phyloP scores from a whole-genome alignment of 2,888 invertebrate species.

The Leptothorax acervorum region DNA sequence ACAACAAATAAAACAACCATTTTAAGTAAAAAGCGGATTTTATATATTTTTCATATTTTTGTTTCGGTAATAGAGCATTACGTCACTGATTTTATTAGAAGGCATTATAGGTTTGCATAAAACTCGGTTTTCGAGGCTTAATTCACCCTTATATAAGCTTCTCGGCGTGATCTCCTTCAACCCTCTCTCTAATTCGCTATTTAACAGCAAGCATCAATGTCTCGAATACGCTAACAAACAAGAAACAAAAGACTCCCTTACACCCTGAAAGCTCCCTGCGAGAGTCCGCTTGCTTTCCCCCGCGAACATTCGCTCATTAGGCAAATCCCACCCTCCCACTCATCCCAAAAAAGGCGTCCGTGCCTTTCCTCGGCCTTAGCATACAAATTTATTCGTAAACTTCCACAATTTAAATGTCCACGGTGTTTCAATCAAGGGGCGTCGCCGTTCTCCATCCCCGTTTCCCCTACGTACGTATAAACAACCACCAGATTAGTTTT shows the following conservation, averaged over 20 bases:
- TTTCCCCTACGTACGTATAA: conserved; percentile 49
- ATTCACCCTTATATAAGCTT: neutral
- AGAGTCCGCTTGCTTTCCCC: conserved; percentile 56
- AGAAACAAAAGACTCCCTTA: conserved; percentile 51
- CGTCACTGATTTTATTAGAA: neutral
- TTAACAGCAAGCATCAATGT: conserved; percentile 31
- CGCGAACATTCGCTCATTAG: conserved; percentile 73
- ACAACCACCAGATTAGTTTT: conserved; percentile 45
- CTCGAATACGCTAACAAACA: conserved; percentile 22
- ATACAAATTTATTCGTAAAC: conserved; percentile 81
- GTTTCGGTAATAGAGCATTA: neutral
- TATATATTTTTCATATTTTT: neutral
- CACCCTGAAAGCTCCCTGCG: conserved; percentile 8
- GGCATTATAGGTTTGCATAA: neutral
- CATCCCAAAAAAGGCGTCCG: conserved; percentile 60
- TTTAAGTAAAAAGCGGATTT: neutral
- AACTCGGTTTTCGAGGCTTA: neutral
- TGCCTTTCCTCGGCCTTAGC: conserved; percentile 70
- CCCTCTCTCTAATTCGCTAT: conserved; percentile 24
- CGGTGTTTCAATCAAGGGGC: conserved; percentile 80
- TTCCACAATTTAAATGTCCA: conserved; percentile 82
- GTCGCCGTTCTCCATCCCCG: conserved; percentile 60
- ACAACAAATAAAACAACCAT: neutral
- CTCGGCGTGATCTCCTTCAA: neutral
- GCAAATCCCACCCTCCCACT: conserved; percentile 69